phyloP scores from a whole-genome alignment of 1,140 invertebrate genomes.

The Xylocopa sonorina region DNA sequence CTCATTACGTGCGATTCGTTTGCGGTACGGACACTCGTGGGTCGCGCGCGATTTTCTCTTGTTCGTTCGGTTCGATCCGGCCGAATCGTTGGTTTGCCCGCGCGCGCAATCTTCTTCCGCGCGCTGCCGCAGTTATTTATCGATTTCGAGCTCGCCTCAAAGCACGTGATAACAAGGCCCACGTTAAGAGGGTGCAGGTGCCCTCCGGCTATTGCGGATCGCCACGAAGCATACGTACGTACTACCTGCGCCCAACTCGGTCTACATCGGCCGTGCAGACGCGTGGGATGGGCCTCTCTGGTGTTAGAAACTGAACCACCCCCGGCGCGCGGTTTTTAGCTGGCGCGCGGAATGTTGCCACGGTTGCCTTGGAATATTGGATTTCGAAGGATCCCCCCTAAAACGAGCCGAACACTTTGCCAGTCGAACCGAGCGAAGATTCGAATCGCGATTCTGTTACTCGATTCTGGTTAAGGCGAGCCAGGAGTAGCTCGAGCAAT shows the following conservation, averaged over 20 bases:
- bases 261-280: background rate
- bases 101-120: conserved; percentile 36
- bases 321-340: conserved; percentile 17
- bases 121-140: conserved; percentile 60
- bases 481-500: background rate
- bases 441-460: background rate
- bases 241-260: too few relatives aligned
- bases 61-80: conserved; percentile 43
- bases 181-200: conserved; percentile 35
- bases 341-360: background rate
- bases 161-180: conserved; percentile 64
- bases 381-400: background rate
- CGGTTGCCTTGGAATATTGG: conserved; percentile 18
- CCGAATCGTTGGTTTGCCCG: background rate
- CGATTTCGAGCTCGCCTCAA: conserved; percentile 64
- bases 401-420: background rate
- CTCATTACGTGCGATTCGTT: conserved; percentile 70
- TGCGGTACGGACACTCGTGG: conserved; percentile 52
- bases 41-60: conserved; percentile 63
- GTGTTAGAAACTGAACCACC: background rate
- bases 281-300: background rate
- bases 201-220: conserved; percentile 34
- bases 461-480: background rate
- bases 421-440: background rate
- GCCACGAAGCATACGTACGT: conserved; percentile 33